phyloP scores from a whole-genome alignment of 1,140 invertebrate species.

The Nixonia krombeini region DNA sequence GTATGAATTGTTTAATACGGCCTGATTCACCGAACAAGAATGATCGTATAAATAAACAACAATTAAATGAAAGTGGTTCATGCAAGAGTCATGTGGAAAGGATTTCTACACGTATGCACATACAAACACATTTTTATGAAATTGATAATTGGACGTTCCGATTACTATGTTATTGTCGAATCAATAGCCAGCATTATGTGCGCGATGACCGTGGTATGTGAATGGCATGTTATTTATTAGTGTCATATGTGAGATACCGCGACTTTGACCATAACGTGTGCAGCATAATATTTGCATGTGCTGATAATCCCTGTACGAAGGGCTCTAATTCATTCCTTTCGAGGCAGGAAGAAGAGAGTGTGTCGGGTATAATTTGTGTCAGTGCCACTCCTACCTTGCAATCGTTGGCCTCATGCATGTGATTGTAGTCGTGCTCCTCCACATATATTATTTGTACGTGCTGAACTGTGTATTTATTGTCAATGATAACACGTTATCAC shows the following conservation, averaged over 20 bases:
- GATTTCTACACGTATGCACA: too few relatives aligned
- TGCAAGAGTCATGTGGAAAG: too few relatives aligned
- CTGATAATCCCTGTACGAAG: conserved; percentile 8
- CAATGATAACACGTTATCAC: conserved; percentile 55
- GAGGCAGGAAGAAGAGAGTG: conserved; percentile 15
- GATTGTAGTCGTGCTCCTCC: conserved; percentile 6
- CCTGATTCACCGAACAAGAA: too few relatives aligned
- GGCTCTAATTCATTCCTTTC: conserved; percentile 36
- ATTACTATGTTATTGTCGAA: not conserved
- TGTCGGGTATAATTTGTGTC: conserved; percentile 52
- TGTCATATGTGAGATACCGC: not conserved
- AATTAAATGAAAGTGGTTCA: too few relatives aligned
- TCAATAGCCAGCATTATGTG: not conserved
- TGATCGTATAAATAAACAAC: too few relatives aligned
- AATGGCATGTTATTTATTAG: not conserved
- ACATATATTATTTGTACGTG: conserved; percentile 36
- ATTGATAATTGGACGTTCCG: not conserved
- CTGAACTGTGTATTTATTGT: conserved; percentile 36
- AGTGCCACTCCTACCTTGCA: conserved; percentile 48
- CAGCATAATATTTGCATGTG: not conserved
- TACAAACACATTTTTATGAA: not conserved
- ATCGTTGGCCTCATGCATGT: conserved; percentile 7
- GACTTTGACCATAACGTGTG: conserved; percentile 1
- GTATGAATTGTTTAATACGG: too few relatives aligned
- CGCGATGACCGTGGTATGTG: not conserved